Evolutionary conservation across 2,888 invertebrate genomes (phyloP).

Genomic region (Acanthosepion esculentum): DNA sequence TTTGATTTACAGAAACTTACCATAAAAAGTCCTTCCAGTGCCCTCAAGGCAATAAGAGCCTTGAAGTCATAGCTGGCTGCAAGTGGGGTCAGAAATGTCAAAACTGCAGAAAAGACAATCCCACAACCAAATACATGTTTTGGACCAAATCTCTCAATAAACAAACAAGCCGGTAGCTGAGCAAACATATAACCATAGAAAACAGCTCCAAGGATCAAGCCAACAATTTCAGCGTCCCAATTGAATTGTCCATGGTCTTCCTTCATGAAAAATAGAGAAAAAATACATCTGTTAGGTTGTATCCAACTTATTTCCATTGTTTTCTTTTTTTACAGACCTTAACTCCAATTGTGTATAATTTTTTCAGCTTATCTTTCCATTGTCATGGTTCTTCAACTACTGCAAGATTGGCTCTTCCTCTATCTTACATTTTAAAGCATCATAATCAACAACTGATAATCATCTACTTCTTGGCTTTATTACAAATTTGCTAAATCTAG

Average conservation of each 20-base stretch:
- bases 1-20: conserved; percentile 74
- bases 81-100: conserved; percentile 87
- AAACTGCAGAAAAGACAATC: conserved; percentile 86
- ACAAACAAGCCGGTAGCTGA: conserved; percentile 73
- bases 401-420: too few species aligned
- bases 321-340: too few species aligned
- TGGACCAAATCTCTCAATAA: conserved; percentile 89
- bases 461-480: too few species aligned
- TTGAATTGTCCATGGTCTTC: conserved; percentile 64
- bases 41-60: conserved; percentile 83
- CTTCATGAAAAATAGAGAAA: too few species aligned
- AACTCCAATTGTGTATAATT: too few species aligned
- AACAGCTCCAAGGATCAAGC: conserved; percentile 71
- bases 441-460: too few species aligned
- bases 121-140: conserved; percentile 88
- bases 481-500: too few species aligned
- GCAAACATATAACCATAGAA: conserved; percentile 74
- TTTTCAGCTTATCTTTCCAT: too few species aligned
- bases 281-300: too few species aligned
- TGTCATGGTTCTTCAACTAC: too few species aligned
- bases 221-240: conserved; percentile 70
- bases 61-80: conserved; percentile 82
- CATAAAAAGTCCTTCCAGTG: conserved; percentile 89
- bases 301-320: too few species aligned
- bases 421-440: too few species aligned